phyloP scores from a whole-genome alignment of 2,888 invertebrate species.

The Muschampia plurimacula region DNA sequence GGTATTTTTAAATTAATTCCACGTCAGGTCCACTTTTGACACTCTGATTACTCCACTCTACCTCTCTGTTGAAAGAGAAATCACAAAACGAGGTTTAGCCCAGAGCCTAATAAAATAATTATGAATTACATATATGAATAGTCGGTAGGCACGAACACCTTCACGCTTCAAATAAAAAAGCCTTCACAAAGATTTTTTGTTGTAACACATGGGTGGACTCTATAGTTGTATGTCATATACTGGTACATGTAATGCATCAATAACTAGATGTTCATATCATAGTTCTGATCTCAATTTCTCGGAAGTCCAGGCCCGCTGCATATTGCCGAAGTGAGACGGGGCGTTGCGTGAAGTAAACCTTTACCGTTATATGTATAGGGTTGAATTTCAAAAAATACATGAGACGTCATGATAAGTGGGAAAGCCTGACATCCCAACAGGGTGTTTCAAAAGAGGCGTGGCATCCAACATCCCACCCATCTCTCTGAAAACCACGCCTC shows the following conservation, averaged over 20 bases:
- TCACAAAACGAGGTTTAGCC: no score
- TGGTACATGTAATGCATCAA: background rate
- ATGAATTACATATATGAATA: no score
- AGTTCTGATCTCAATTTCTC: background rate
- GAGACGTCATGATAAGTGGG: background rate
- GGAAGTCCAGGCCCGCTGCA: background rate
- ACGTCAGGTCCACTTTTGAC: no score
- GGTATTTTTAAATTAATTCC: no score
- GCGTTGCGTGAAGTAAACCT: background rate
- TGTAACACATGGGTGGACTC: no score
- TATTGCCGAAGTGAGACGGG: background rate
- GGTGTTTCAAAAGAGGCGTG: background rate
- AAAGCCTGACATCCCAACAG: background rate
- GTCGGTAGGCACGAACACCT: no score
- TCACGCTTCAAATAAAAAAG: no score
- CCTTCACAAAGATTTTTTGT: no score
- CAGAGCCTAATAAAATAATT: no score
- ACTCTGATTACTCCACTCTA: no score
- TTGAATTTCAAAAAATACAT: slow-evolving; percentile 2
- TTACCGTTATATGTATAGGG: background rate
- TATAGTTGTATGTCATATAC: background rate
- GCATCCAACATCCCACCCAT: background rate
- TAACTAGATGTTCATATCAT: background rate
- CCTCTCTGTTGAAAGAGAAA: no score
- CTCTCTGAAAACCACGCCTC: background rate